A percentile compares a stretch with the other conserved stretches of the same genome.
phyloP scores from a whole-genome alignment of 2,113 vertebrate genomes.

The Gasterosteus aculeatus region DNA sequence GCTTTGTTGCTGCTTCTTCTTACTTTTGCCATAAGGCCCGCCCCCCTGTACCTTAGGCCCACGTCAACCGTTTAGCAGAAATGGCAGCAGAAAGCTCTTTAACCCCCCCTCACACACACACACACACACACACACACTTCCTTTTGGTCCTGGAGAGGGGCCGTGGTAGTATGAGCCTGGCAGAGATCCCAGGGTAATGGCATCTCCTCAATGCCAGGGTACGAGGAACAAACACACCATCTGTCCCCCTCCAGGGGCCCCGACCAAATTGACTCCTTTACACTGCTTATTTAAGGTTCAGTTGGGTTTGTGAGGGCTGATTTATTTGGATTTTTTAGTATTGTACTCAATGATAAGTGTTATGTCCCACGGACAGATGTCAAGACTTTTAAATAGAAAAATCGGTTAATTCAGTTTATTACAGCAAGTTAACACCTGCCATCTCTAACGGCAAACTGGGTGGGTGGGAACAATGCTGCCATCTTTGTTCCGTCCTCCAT shows the following conservation, averaged over 20 bases:
- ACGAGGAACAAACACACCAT: slow-evolving; percentile 72
- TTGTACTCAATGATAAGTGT: slow-evolving; percentile 3
- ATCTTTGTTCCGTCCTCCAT: background rate
- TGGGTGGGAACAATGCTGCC: background rate
- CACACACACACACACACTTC: slow-evolving; percentile 33
- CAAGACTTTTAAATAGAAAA: background rate
- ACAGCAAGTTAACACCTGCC: background rate
- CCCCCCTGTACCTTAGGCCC: background rate
- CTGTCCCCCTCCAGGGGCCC: slow-evolving; percentile 63
- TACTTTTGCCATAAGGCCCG: background rate
- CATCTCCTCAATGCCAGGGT: slow-evolving; percentile 63
- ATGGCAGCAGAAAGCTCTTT: slow-evolving; percentile 26
- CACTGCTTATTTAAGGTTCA: slow-evolving; percentile 51
- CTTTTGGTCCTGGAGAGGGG: slow-evolving; percentile 58
- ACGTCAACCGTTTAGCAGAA: slow-evolving; percentile 50
- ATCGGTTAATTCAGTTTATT: background rate
- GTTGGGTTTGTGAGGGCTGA: slow-evolving; percentile 27
- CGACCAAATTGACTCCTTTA: slow-evolving; percentile 59
- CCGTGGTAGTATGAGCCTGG: slow-evolving; percentile 55
- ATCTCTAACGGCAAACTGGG: background rate
- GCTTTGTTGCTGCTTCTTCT: background rate
- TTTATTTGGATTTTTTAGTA: slow-evolving; percentile 21
- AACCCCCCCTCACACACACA: slow-evolving; percentile 16
- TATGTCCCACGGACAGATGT: background rate
- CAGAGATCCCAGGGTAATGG: slow-evolving; percentile 69